These are phyloP conservation scores for Lysandra bellargus DNA, from an alignment of 2,888 invertebrate genomes.

Conservation along the genomic window DNA sequence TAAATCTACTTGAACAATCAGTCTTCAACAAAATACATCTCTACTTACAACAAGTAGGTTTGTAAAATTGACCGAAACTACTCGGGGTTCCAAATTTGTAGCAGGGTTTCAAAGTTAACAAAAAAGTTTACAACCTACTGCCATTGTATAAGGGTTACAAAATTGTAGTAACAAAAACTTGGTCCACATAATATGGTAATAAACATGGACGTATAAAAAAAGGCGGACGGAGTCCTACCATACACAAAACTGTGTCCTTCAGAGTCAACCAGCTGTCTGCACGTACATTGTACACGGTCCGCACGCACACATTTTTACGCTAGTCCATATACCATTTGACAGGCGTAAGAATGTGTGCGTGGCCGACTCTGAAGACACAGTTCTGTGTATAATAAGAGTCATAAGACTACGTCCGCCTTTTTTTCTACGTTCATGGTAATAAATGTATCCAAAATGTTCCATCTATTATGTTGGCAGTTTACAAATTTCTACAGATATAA, in stretches of 20 bases:
- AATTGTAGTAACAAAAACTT: background rate
- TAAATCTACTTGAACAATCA: constrained; percentile 63
- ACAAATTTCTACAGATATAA: background rate
- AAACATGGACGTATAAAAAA: background rate
- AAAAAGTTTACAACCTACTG: background rate
- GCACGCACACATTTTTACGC: no score
- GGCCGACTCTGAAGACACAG: no score
- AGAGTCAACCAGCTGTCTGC: no score
- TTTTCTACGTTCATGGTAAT: background rate
- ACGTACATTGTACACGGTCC: no score
- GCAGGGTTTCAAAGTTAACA: background rate
- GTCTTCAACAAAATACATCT: constrained; percentile 73
- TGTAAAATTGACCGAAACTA: background rate
- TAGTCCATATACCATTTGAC: no score
- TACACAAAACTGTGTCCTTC: no score
- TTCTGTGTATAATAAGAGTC: no score
- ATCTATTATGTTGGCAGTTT: background rate
- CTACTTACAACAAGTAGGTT: constrained; percentile 39
- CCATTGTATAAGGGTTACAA: background rate
- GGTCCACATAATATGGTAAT: constrained; percentile 19
- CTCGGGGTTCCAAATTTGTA: constrained; percentile 44
- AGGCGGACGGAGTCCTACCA: no score
- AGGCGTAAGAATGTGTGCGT: no score
- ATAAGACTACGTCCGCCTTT: no score
- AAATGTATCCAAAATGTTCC: background rate